Evolutionary conservation across 2,113 vertebrate genomes (phyloP).

Genomic region (Pseudorasbora parva): DNA sequence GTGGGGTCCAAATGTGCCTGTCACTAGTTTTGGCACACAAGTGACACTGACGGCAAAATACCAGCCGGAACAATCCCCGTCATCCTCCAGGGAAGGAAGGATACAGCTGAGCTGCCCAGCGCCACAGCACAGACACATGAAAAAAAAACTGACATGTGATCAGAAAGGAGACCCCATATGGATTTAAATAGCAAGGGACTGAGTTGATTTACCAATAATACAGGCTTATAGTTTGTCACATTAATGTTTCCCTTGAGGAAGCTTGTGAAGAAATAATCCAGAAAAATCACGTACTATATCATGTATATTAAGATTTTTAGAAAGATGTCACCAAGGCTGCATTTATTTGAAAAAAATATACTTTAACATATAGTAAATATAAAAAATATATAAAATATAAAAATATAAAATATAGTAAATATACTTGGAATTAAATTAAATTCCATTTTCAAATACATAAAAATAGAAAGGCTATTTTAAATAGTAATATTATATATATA

Average conservation of each 20-base stretch:
- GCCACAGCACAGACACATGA: neutral
- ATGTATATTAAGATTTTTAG: neutral
- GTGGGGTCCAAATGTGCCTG: slow-evolving; percentile 51
- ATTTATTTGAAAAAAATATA: no score
- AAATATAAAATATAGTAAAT: no score
- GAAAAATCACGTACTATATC: neutral
- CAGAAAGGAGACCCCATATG: slow-evolving; percentile 24
- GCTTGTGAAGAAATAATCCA: slow-evolving; percentile 3
- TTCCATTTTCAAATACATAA: no score
- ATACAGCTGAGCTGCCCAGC: slow-evolving; percentile 40
- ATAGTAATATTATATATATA: no score
- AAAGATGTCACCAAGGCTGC: neutral
- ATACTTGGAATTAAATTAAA: no score
- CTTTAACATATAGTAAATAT: no score
- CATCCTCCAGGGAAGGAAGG: slow-evolving; percentile 30
- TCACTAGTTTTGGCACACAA: slow-evolving; percentile 43
- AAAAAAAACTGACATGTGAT: neutral
- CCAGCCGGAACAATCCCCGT: slow-evolving; percentile 25
- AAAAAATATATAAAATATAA: no score
- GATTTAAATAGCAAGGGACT: slow-evolving; percentile 21
- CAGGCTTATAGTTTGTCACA: neutral
- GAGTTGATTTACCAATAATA: slow-evolving; percentile 37
- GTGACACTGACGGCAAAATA: slow-evolving; percentile 26
- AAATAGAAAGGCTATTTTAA: no score
- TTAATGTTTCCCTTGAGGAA: neutral